Evolutionary conservation across 1,140 invertebrate genomes (phyloP).

Genomic region (Drosophila athabasca): DNA sequence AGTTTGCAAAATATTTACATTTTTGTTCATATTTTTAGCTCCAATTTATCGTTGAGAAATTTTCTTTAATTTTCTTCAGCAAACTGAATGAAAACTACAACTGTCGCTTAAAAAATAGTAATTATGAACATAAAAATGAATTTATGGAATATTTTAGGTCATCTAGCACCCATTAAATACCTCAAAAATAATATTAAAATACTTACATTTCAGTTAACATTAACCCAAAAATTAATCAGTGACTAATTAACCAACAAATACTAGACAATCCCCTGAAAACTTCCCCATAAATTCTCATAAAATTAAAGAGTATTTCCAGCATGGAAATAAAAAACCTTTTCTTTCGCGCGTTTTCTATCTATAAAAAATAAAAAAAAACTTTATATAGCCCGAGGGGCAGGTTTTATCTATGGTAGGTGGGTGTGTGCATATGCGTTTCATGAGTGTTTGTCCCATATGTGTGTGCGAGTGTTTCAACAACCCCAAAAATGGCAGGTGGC

Average conservation of each 20-base stretch:
- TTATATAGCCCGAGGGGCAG: conserved; percentile 68
- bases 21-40: no score
- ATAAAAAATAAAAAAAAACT: conserved; percentile 30
- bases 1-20: no score
- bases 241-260: conserved; percentile 25
- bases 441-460: conserved; percentile 22
- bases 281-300: conserved; percentile 34
- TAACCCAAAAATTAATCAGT: conserved; percentile 42
- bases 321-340: conserved; percentile 30
- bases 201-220: conserved; percentile 7
- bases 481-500: conserved; percentile 76
- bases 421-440: conserved; percentile 17
- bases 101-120: no score
- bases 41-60: no score
- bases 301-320: conserved; percentile 31
- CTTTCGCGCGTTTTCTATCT: conserved; percentile 25
- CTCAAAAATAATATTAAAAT: background rate
- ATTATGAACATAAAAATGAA: no score
- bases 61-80: no score
- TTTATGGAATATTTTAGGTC: no score
- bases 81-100: no score
- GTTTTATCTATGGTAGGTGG: conserved; percentile 55
- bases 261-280: conserved; percentile 31
- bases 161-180: no score
- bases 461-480: conserved; percentile 42